Conservation (phyloP, 2,113 vertebrate genomes). For the Myanophis thanlyinensis region DNA sequence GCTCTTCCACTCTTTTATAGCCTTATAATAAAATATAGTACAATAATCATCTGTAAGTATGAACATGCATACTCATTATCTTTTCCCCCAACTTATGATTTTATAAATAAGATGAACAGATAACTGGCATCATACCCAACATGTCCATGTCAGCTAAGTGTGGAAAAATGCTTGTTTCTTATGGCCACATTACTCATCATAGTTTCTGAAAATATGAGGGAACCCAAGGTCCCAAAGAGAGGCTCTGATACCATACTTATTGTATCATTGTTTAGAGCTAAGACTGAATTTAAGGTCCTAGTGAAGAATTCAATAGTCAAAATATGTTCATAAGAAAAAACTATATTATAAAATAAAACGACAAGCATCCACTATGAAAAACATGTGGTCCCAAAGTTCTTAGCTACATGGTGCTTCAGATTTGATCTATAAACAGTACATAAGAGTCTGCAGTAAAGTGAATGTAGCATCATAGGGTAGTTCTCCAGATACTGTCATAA, state of each 20-base stretch:
- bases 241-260: not conserved
- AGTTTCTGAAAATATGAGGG: not conserved
- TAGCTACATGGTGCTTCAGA: constrained; percentile 43
- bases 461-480: not conserved
- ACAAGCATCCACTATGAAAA: constrained; percentile 52
- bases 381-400: constrained; percentile 35
- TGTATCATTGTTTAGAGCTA: not conserved
- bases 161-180: not conserved
- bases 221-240: not conserved
- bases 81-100: not conserved
- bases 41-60: not conserved
- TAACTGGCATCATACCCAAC: not conserved
- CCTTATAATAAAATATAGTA: not conserved
- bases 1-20: not conserved
- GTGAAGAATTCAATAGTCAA: not conserved
- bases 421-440: constrained; percentile 35
- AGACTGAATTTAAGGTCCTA: not conserved
- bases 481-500: not conserved
- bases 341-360: not conserved
- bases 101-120: not conserved
- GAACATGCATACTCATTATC: not conserved
- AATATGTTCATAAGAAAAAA: not conserved
- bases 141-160: not conserved
- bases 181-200: not conserved
- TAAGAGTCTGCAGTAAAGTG: not conserved